These are phyloP conservation scores for Lacerta bilineata DNA, from an alignment of 2,797 vertebrate species.

Conservation along the genomic window DNA sequence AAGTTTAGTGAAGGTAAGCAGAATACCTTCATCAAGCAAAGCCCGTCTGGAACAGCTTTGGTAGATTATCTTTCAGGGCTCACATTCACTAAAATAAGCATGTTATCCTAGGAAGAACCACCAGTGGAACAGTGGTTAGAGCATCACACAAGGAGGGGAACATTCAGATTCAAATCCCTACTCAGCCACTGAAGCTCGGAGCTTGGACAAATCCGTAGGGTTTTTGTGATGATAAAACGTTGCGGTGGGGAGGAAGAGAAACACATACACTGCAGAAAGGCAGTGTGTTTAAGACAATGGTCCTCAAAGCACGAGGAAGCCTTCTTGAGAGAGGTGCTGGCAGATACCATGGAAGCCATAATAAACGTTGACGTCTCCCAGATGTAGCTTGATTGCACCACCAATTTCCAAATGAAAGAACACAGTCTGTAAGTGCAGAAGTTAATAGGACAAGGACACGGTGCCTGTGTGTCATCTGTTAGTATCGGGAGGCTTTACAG, in stretches of 20 bases:
- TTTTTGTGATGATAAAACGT: neutral
- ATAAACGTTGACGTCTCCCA: neutral
- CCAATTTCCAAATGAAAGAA: too few relatives aligned
- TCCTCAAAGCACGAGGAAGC: neutral
- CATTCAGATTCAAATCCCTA: neutral
- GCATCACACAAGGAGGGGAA: neutral
- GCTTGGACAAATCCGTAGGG: neutral
- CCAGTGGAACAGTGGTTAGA: neutral
- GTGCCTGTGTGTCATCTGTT: too few relatives aligned
- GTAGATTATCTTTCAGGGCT: neutral
- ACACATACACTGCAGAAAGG: neutral
- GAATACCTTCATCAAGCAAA: slow-evolving; percentile 27
- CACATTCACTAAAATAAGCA: neutral
- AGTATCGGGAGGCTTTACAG: too few relatives aligned
- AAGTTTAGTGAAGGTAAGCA: slow-evolving; percentile 48
- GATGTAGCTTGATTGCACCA: neutral
- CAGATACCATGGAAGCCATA: neutral
- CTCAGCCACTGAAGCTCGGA: neutral
- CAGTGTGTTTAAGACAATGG: neutral
- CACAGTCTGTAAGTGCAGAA: too few relatives aligned
- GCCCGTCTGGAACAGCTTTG: slow-evolving; percentile 18
- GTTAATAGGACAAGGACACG: too few relatives aligned
- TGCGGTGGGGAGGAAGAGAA: neutral
- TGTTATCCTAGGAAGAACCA: neutral
- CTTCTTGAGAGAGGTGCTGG: too few relatives aligned